A percentile compares a stretch with the other conserved stretches of the same genome.
These are phyloP conservation scores for Porites cylindrica DNA, from an alignment of 92 coral and sea anemone genomes.

Conservation along the genomic window DNA sequence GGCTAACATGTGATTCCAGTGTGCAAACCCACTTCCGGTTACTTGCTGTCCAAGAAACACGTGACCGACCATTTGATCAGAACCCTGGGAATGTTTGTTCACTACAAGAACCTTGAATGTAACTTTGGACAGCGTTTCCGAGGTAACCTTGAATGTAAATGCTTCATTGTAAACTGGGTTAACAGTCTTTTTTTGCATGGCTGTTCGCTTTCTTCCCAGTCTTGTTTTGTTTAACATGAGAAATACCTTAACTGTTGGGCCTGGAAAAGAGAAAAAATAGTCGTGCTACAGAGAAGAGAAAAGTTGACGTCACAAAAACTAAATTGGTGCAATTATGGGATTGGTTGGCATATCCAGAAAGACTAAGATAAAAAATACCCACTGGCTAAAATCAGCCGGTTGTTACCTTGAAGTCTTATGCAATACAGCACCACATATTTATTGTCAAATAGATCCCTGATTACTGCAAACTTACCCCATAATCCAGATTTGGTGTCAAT, in stretches of 20 bases:
- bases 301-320: too few species aligned
- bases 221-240: slow-evolving; percentile 88
- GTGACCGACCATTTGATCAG: slow-evolving; percentile 92
- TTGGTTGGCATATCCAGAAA: too few species aligned
- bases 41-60: slow-evolving; percentile 91
- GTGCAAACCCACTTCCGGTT: slow-evolving; percentile 91
- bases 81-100: slow-evolving; percentile 94
- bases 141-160: slow-evolving; percentile 96
- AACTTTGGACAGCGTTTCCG: slow-evolving; percentile 82
- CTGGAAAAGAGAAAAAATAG: slow-evolving; percentile 28
- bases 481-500: slow-evolving; percentile 84
- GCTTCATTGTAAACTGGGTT: slow-evolving; percentile 99
- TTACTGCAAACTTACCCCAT: slow-evolving; percentile 79
- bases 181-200: slow-evolving; percentile 89
- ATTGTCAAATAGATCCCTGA: too few species aligned
- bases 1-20: slow-evolving; percentile 98
- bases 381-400: too few species aligned
- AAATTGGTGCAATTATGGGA: too few species aligned
- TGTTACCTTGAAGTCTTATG: too few species aligned
- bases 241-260: slow-evolving; percentile 89
- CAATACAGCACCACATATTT: too few species aligned
- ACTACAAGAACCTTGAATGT: slow-evolving; percentile 86
- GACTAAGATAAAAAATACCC: too few species aligned
- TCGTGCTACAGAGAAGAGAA: neutral
- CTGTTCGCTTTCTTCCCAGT: slow-evolving; percentile 92